Conservation (phyloP, 1,140 invertebrate genomes). For the Nymphalis io region DNA sequence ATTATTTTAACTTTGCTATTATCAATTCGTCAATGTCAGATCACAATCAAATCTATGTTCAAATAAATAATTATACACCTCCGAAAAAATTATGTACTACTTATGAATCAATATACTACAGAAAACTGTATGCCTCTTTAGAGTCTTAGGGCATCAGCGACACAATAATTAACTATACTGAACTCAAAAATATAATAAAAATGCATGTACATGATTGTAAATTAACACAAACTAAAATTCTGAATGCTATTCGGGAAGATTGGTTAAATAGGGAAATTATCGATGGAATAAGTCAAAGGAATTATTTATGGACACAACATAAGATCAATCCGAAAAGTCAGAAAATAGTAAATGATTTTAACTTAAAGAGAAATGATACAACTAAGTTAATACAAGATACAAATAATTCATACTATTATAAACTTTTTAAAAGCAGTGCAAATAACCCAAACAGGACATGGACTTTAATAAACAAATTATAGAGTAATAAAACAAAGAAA, state of each 20-base stretch:
- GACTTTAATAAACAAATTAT: not conserved
- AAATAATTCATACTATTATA: constrained; percentile 19
- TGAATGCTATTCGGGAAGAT: constrained; percentile 11
- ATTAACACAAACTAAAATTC: not conserved
- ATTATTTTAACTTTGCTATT: constrained; percentile 14
- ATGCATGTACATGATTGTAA: not conserved
- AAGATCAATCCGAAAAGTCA: not conserved
- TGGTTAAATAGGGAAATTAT: constrained; percentile 20
- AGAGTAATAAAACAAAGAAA: constrained; percentile 1
- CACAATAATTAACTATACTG: not conserved
- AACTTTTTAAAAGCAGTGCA: constrained; percentile 7
- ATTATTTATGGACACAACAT: constrained; percentile 16
- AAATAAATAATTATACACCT: not conserved
- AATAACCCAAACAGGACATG: constrained; percentile 7
- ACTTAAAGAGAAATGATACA: not conserved
- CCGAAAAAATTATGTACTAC: not conserved
- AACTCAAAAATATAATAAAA: constrained; percentile 10
- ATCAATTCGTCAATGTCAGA: constrained; percentile 15
- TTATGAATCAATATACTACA: not conserved
- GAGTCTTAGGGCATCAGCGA: too few species aligned
- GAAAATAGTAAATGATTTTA: not conserved
- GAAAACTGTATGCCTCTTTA: too few species aligned
- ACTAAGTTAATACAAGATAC: constrained; percentile 15
- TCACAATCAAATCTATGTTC: constrained; percentile 20
- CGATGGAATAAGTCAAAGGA: constrained; percentile 9